Evolutionary conservation across 2,888 invertebrate species (phyloP).

Genomic region (Labia minor): DNA sequence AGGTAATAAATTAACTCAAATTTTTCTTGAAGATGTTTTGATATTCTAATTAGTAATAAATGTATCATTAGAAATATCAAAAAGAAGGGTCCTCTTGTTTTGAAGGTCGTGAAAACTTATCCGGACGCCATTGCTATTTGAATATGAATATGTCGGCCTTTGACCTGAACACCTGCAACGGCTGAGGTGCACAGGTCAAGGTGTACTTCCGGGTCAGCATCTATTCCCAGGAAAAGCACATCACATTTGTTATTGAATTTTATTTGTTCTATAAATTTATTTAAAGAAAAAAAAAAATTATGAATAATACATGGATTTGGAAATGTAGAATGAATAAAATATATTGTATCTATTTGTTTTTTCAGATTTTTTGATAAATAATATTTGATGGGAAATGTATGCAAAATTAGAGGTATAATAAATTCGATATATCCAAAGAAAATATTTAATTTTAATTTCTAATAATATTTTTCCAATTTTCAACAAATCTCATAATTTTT

Average conservation of each 20-base stretch:
- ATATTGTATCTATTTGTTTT: no score
- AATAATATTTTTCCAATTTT: no score
- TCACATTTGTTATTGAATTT: neutral
- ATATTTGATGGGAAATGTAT: no score
- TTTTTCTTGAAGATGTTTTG: neutral
- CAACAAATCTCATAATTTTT: no score
- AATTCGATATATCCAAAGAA: no score
- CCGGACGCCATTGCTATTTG: neutral
- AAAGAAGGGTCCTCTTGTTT: neutral
- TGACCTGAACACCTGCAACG: neutral
- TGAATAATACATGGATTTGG: neutral
- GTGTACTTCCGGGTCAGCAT: neutral
- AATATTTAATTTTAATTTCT: no score
- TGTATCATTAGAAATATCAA: neutral
- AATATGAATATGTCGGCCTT: neutral
- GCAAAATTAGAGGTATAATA: no score
- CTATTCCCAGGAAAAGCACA: neutral
- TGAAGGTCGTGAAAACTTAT: neutral
- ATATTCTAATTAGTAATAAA: neutral
- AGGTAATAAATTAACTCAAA: no score
- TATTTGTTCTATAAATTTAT: neutral
- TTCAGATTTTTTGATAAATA: no score
- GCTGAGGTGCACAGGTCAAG: neutral
- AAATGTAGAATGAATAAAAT: no score
- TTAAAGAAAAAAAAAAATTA: neutral